These are phyloP conservation scores for Myopa tessellatipennis DNA, from an alignment of 2,888 invertebrate genomes.

Conservation along the genomic window DNA sequence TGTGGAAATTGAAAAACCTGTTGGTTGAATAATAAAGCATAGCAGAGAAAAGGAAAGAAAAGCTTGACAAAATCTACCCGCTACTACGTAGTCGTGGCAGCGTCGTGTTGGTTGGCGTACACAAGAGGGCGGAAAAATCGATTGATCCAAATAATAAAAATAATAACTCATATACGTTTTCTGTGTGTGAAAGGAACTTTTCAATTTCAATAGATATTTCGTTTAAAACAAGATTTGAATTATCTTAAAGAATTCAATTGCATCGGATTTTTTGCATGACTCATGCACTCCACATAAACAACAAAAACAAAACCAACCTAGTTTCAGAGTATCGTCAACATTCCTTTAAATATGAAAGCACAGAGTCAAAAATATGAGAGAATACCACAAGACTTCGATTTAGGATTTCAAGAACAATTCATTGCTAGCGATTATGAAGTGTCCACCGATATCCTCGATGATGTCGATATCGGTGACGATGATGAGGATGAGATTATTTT, in stretches of 20 bases:
- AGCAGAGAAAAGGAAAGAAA: conserved; percentile 27
- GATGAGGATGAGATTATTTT: conserved; percentile 62
- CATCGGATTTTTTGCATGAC: not conserved
- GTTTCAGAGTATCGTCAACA: not conserved
- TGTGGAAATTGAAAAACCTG: conserved; percentile 40
- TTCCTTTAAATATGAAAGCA: conserved; percentile 60
- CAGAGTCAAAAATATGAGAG: conserved; percentile 66
- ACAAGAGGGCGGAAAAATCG: conserved; percentile 58
- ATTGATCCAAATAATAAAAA: conserved; percentile 60
- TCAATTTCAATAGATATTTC: not conserved
- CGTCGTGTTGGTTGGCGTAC: not conserved
- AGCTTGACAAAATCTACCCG: not conserved
- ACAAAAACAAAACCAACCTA: conserved; percentile 23
- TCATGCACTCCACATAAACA: not conserved
- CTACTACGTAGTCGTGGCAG: not conserved
- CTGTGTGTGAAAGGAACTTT: not conserved
- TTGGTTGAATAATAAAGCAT: conserved; percentile 41
- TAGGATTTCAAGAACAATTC: conserved; percentile 62
- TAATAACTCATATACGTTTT: conserved; percentile 26
- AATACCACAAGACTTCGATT: conserved; percentile 67
- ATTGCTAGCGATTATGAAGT: conserved; percentile 46
- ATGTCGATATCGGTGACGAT: conserved; percentile 53
- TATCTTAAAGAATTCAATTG: not conserved
- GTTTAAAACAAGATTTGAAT: too few species aligned
- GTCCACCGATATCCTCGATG: conserved; percentile 43